Conservation (phyloP, 2,888 invertebrate species). For the Latrodectus hesperus region DNA sequence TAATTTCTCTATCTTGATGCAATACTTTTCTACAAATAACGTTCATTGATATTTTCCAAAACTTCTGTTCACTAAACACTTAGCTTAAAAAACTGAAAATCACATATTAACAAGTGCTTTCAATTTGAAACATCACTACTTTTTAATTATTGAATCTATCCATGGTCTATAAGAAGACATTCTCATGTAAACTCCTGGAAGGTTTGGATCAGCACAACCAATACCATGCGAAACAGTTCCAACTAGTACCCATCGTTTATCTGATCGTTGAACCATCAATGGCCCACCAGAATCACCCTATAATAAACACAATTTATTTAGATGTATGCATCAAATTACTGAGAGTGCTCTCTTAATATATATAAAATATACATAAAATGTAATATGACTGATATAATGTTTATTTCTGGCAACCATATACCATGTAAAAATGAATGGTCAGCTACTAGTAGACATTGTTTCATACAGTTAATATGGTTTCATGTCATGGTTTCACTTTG, state of each 20-base stretch:
- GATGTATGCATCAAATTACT: too few species aligned
- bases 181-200: slow-evolving; percentile 95
- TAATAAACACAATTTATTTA: not conserved
- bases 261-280: slow-evolving; percentile 86
- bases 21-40: too few species aligned
- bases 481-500: too few species aligned
- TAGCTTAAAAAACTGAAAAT: not conserved
- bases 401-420: too few species aligned
- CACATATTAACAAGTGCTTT: not conserved
- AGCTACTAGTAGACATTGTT: too few species aligned
- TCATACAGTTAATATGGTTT: too few species aligned
- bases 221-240: slow-evolving; percentile 96
- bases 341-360: too few species aligned
- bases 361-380: not conserved
- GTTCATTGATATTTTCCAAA: too few species aligned
- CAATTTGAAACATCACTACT: not conserved
- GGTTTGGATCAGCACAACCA: slow-evolving; percentile 92
- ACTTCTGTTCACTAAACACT: too few species aligned
- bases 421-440: too few species aligned
- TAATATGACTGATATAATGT: not conserved
- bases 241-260: slow-evolving; percentile 86
- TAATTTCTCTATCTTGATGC: too few species aligned
- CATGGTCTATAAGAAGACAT: slow-evolving; percentile 93
- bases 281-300: slow-evolving; percentile 94
- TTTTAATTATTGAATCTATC: slow-evolving; percentile 79